These are phyloP conservation scores for Falco columbarius DNA, from an alignment of 2,797 vertebrate genomes.

Conservation along the genomic window DNA sequence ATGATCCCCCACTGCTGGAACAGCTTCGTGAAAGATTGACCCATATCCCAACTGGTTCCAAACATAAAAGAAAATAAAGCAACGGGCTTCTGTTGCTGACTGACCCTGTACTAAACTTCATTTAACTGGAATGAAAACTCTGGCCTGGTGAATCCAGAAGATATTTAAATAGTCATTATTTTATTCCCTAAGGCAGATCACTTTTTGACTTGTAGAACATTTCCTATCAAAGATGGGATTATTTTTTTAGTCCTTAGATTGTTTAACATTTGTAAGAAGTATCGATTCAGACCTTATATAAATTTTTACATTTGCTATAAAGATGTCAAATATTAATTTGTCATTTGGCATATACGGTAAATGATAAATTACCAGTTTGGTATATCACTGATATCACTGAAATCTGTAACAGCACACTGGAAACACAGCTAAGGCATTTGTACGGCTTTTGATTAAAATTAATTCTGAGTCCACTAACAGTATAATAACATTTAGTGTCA, in stretches of 20 bases:
- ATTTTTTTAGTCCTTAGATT: background rate
- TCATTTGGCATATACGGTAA: background rate
- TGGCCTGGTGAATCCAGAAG: background rate
- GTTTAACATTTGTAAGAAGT: background rate
- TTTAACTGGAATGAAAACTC: background rate
- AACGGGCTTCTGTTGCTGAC: background rate
- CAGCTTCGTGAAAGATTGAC: background rate
- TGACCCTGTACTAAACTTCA: background rate
- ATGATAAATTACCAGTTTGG: conserved; percentile 26
- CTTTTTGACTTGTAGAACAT: background rate
- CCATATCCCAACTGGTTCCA: background rate
- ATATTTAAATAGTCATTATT: background rate
- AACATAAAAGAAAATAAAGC: background rate
- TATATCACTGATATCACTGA: background rate
- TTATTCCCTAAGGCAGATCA: background rate
- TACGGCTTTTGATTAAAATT: conserved; percentile 74
- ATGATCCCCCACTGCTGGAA: accelerated
- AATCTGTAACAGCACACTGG: conserved; percentile 34
- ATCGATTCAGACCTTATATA: background rate
- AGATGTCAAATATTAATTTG: background rate
- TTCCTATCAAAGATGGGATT: background rate
- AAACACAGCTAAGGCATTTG: conserved; percentile 61
- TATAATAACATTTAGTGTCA: conserved; percentile 76
- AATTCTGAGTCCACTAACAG: conserved; percentile 74
- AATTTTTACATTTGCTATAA: conserved; percentile 1